Conservation (phyloP, 1,140 invertebrate genomes). For the Hormaphis cornu region DNA sequence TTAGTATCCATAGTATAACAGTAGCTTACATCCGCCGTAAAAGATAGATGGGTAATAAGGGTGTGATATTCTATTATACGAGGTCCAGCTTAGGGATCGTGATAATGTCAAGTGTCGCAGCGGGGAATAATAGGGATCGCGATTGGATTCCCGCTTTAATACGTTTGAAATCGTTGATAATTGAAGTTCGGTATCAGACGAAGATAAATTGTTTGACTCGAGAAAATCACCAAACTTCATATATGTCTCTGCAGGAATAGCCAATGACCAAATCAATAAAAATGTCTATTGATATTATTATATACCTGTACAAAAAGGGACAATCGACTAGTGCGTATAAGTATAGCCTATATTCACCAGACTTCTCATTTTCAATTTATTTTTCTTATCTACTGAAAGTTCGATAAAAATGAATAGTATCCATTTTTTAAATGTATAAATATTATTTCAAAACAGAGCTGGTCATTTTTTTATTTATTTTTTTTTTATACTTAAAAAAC, state of each 20-base stretch:
- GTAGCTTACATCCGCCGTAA: too few relatives aligned
- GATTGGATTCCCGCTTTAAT: constrained; percentile 16
- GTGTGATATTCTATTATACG: background rate
- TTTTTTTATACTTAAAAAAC: background rate
- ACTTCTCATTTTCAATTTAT: constrained; percentile 6
- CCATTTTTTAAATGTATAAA: background rate
- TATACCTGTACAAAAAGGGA: background rate
- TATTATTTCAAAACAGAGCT: background rate
- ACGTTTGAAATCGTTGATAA: constrained; percentile 16
- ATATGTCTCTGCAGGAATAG: constrained; percentile 1
- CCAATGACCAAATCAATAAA: constrained; percentile 15
- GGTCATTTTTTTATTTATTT: background rate
- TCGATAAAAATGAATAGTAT: background rate
- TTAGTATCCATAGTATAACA: too few relatives aligned
- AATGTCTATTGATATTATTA: constrained; percentile 11
- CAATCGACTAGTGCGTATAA: background rate
- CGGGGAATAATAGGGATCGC: background rate
- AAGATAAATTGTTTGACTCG: constrained; percentile 20
- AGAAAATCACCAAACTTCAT: background rate
- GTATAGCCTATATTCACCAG: background rate
- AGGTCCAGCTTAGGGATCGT: background rate
- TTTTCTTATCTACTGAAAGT: background rate
- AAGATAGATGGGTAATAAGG: background rate
- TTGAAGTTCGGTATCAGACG: constrained; percentile 14
- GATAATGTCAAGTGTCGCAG: background rate